Percentiles rank a stretch among this genome's conserved stretches.
These are phyloP conservation scores for Ochropleura plecta DNA, from an alignment of 2,888 invertebrate genomes.

Conservation along the genomic window DNA sequence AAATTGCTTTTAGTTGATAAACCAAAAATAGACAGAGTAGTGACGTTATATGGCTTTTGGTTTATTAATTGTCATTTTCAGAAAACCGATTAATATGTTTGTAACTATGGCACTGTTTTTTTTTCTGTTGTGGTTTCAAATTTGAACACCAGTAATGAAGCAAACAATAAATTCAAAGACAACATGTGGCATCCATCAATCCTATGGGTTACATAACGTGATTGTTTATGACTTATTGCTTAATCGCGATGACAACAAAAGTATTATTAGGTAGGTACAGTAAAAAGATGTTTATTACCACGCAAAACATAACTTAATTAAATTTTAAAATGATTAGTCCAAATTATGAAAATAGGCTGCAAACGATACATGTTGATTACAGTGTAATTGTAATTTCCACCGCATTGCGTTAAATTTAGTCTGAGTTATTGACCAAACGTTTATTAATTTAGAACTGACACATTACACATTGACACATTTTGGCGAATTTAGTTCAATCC, in stretches of 20 bases:
- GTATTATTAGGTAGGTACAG: neutral
- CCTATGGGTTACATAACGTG: neutral
- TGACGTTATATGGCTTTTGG: neutral
- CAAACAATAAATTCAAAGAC: neutral
- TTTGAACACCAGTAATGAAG: neutral
- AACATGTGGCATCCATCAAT: neutral
- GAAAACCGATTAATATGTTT: neutral
- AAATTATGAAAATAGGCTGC: constrained; percentile 30
- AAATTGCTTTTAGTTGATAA: constrained; percentile 19
- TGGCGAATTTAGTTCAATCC: constrained; percentile 71
- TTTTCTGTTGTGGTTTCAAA: neutral
- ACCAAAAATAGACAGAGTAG: neutral
- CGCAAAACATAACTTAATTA: constrained; percentile 2
- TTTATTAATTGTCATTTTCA: neutral
- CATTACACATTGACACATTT: too few relatives aligned
- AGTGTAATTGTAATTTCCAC: constrained; percentile 76
- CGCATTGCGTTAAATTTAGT: constrained; percentile 80
- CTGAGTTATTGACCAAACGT: constrained; percentile 82
- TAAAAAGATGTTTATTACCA: neutral
- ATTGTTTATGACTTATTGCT: neutral
- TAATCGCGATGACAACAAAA: constrained; percentile 8
- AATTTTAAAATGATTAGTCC: constrained; percentile 26
- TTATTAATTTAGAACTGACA: constrained; percentile 84
- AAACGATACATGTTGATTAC: constrained; percentile 74
- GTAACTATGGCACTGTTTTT: neutral